Evolutionary conservation across 2,888 invertebrate species (phyloP), one percentile per base, ranked within the genome.

Genomic region (Agrochola lychnidis): DNA sequence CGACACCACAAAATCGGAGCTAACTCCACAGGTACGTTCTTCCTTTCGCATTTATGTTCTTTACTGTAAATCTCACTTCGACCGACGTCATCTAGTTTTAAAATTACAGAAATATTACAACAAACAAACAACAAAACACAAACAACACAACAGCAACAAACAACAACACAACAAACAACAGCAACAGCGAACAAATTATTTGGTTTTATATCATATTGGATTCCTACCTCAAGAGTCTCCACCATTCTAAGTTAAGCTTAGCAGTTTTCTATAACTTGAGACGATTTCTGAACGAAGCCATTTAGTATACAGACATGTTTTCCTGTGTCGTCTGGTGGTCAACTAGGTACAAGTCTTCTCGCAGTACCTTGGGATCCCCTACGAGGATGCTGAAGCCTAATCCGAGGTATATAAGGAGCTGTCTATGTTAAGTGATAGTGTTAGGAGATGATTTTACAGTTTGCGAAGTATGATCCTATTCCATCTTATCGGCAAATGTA

Each of bases 1-100:
- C 22, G 96, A 96, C 57, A 83, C 90, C 25, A 91, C 90, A 6
- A 92, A 90, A 63, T 88, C 90, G n/a, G 95, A 94, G 76, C 89
- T 96, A 3, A 94, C 94, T 14, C 95, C 96, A 9, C 95, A 96
- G 94, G 96, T 96, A 89, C 75, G 83, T 79, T n/a, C 1, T 51
- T 51, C 9, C 16, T 51, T 36, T 30, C 16, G 16, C 16, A 6
- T 16, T 57, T 14, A 57, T 14, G 25, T 57, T 25, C 1, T 14
- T 25, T 14, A 0, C 14, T 57, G 25, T 2, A 56, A 25, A 25
- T 14, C 9, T 59, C 25, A 59, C 57, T 25, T 25, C 25, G 7
- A 59, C 25, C 1, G 16, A 7, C 59, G 16, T 16, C 19, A 30
- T 30, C 3, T 4, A 19, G 6, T 30, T 30, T 59, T 59, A 7